These are phyloP conservation scores for Spodoptera frugiperda DNA, from an alignment of 1,140 invertebrate species.

Conservation along the genomic window DNA sequence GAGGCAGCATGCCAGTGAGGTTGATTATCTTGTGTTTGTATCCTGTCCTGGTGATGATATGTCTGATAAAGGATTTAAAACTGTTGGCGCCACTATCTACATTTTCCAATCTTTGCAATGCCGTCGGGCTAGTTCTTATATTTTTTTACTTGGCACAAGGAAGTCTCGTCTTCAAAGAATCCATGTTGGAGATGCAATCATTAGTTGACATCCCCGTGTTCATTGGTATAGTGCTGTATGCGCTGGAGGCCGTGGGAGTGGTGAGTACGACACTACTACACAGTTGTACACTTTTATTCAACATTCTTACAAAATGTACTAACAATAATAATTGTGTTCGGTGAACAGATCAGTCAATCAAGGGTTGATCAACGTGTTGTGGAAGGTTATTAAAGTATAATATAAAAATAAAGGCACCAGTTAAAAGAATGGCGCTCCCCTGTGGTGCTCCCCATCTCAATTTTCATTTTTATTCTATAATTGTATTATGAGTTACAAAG, in stretches of 20 bases:
- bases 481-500: too few species aligned
- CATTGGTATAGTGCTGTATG: conserved; percentile 93
- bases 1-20: conserved; percentile 70
- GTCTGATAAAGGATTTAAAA: conserved; percentile 91
- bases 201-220: conserved; percentile 87
- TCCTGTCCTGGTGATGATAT: conserved; percentile 90
- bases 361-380: too few species aligned
- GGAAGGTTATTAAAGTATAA: too few species aligned
- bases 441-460: too few species aligned
- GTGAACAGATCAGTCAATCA: too few species aligned
- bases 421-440: too few species aligned
- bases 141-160: conserved; percentile 90
- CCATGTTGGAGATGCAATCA: conserved; percentile 73
- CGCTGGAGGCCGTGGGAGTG: conserved; percentile 93
- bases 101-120: conserved; percentile 89
- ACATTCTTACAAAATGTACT: too few species aligned
- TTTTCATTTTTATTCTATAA: too few species aligned
- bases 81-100: conserved; percentile 91
- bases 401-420: too few species aligned
- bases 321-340: too few species aligned
- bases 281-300: too few species aligned
- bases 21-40: conserved; percentile 89
- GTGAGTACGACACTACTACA: conserved; percentile 77
- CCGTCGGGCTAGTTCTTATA: conserved; percentile 89
- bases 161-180: conserved; percentile 82